Evolutionary conservation across 1,140 invertebrate species (phyloP), one percentile per base, ranked within the genome.

Genomic region (Olivierus martensii): DNA sequence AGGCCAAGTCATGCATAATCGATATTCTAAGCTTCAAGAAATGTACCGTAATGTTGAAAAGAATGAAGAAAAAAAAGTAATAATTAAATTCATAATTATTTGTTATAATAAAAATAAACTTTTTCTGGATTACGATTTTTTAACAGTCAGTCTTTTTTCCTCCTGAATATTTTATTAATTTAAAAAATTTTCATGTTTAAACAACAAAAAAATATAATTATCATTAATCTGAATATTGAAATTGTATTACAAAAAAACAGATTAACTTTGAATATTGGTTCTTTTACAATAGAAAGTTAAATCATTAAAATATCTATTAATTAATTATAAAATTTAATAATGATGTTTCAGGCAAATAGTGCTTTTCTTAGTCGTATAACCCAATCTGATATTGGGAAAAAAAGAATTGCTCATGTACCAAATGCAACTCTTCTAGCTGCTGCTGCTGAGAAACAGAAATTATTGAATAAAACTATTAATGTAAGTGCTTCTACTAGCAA

Each of bases 1-100:
- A 28, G 66, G 63, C 22, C 62, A 69, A 50, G 66, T 67, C 9
- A 69, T 70, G 67, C 62, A 66, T 51, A 69, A 69, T 47, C 52
- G 69, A 9, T 66, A 66, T 49, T 50, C 63, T 14, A 51, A 63
- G 45, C 63, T 67, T 58, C 64, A 66, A 59, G 61, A 65, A 47
- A 58, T 59, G 36, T 61, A 60, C 14, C 51, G 62, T 38, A 59
- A 62, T 22, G 58, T 54, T 34, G 49, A 51, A 19, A 15, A 39
- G 37, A 39, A 6, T 12, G 37, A 51, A 53, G 44, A 61, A 9
- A 64, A 63, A 46, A 58, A 52, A 15, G 53, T 59, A 42, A 65
- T 19, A 44, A 12, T 37, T 50, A 6, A 36, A 15, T 49, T 15
- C 28, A 2, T 7, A 6, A 41, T 49, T 19, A 15, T 12, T 21